Conservation (phyloP, 2,888 invertebrate genomes). For the Malacosoma neustria region DNA sequence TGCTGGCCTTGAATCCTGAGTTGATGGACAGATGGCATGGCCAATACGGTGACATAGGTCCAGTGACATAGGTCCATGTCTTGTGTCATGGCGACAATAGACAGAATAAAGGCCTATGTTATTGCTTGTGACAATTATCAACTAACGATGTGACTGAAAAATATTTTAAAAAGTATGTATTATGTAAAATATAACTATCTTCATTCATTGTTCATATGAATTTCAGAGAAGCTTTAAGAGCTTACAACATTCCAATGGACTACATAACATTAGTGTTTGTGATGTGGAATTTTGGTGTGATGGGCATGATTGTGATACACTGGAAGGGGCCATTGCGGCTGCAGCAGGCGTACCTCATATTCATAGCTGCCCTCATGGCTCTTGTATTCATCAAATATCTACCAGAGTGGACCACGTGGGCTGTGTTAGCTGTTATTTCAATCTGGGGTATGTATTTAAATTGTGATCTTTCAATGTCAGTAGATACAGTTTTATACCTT, state of each 20-base stretch:
- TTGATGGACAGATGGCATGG: no score
- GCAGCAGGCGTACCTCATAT: constrained; percentile 97
- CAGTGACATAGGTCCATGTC: no score
- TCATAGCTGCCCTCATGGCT: constrained; percentile 98
- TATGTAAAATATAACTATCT: no score
- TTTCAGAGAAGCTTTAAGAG: constrained; percentile 88
- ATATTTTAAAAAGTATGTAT: no score
- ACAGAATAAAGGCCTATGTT: no score
- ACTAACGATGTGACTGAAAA: no score
- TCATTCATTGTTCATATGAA: constrained; percentile 14
- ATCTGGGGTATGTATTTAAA: constrained; percentile 91
- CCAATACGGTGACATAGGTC: no score
- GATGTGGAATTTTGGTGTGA: constrained; percentile 98
- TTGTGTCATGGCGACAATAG: no score
- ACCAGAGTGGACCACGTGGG: constrained; percentile 99
- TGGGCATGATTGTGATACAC: constrained; percentile 99
- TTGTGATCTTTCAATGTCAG: no score
- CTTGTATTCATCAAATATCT: constrained; percentile 98
- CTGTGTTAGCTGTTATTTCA: constrained; percentile 95
- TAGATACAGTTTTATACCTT: no score
- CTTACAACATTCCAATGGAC: constrained; percentile 97
- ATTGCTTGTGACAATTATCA: no score
- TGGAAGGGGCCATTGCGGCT: constrained; percentile 97
- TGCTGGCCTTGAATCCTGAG: no score
- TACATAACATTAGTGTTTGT: constrained; percentile 89